Percentiles rank a stretch among this genome's conserved stretches.
These are phyloP conservation scores for Coenonympha arcania DNA, from an alignment of 2,888 invertebrate genomes.

Conservation along the genomic window DNA sequence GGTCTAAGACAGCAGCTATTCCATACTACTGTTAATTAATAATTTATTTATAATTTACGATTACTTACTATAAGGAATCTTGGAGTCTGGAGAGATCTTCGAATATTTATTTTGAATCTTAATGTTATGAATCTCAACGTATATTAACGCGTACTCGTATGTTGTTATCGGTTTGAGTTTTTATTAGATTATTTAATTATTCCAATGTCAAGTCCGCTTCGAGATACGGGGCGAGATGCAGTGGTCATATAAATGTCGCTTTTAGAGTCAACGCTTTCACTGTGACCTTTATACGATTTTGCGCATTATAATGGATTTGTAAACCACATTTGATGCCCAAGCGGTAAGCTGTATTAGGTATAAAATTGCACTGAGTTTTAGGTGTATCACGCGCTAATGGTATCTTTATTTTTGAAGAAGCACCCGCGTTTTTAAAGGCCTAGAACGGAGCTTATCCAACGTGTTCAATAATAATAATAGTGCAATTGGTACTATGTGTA, in stretches of 20 bases:
- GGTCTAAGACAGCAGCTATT: conserved; percentile 61
- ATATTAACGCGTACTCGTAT: conserved; percentile 35
- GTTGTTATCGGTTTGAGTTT: conserved; percentile 41
- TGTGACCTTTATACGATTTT: conserved; percentile 50
- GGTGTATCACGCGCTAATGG: conserved; percentile 8
- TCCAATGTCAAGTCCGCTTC: conserved; percentile 39
- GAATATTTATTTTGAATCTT: conserved; percentile 64
- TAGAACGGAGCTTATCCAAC: conserved; percentile 49
- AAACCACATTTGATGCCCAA: conserved; percentile 44
- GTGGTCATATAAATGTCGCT: conserved; percentile 46
- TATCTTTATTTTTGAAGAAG: conserved; percentile 11
- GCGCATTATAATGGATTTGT: conserved; percentile 54
- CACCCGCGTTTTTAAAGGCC: conserved; percentile 31
- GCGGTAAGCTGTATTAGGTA: conserved; percentile 27
- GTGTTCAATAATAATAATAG: conserved; percentile 28
- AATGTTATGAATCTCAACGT: conserved; percentile 63
- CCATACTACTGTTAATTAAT: conserved; percentile 71
- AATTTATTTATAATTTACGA: conserved; percentile 72
- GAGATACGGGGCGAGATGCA: conserved; percentile 42
- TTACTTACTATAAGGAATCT: conserved; percentile 60
- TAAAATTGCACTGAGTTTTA: conserved; percentile 18
- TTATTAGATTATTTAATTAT: conserved; percentile 42
- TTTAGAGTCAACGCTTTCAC: conserved; percentile 53
- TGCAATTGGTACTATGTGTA: conserved; percentile 27
- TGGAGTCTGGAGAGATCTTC: conserved; percentile 60